Conservation (phyloP, 2,888 invertebrate genomes). For the Ophion ellenae region DNA sequence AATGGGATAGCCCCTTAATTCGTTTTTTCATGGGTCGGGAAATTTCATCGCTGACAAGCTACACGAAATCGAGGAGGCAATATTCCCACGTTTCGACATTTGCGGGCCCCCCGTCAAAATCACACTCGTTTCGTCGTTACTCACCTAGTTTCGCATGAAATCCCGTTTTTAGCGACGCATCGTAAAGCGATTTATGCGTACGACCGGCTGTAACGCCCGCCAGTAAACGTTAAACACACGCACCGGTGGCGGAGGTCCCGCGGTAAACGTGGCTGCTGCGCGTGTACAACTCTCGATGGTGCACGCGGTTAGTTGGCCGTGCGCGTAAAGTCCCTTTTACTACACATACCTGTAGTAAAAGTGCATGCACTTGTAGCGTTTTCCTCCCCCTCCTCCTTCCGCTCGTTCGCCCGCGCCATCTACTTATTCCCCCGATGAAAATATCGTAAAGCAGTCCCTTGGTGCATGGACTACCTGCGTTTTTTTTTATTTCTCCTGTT, state of each 20-base stretch:
- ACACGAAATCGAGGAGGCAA: slow-evolving; percentile 11
- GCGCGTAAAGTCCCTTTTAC: slow-evolving; percentile 81
- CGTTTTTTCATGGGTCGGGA: background rate
- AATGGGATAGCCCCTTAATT: background rate
- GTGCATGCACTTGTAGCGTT: slow-evolving; percentile 59
- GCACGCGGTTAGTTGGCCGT: slow-evolving; percentile 77
- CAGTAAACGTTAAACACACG: slow-evolving; percentile 80
- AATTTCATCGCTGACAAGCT: slow-evolving; percentile 4
- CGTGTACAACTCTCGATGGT: slow-evolving; percentile 60
- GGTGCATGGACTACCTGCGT: slow-evolving; percentile 25
- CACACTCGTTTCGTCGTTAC: slow-evolving; percentile 59
- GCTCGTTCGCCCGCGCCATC: slow-evolving; percentile 73
- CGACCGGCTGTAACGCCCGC: slow-evolving; percentile 80
- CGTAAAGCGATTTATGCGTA: slow-evolving; percentile 83
- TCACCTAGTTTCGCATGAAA: slow-evolving; percentile 80
- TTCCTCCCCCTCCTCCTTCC: background rate
- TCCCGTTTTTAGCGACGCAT: slow-evolving; percentile 83
- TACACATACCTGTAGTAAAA: slow-evolving; percentile 71
- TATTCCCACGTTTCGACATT: slow-evolving; percentile 47
- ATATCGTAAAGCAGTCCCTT: slow-evolving; percentile 76
- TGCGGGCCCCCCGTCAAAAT: slow-evolving; percentile 32
- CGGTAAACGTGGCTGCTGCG: slow-evolving; percentile 27
- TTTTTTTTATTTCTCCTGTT: slow-evolving; percentile 13
- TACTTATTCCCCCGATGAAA: slow-evolving; percentile 81
- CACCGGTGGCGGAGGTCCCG: slow-evolving; percentile 69